Conservation (phyloP, 2,113 vertebrate species). For the Lota lota region DNA sequence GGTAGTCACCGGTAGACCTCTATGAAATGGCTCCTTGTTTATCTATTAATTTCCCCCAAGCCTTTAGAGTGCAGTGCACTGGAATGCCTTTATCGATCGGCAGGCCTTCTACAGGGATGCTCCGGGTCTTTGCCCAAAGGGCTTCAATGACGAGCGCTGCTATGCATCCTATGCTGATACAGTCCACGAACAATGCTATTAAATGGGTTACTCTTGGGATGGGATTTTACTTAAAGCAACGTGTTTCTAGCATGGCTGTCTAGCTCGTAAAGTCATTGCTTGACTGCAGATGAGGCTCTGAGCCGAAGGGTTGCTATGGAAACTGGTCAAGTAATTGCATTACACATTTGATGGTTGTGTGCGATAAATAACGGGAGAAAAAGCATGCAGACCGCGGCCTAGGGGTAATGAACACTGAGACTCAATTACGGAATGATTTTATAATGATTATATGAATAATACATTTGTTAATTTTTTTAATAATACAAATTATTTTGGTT, state of each 20-base stretch:
- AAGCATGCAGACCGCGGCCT: background rate
- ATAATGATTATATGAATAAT: no score
- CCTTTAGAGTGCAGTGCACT: background rate
- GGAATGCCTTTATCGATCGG: no score
- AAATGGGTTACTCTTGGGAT: constrained; percentile 8
- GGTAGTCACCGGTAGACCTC: constrained; percentile 18
- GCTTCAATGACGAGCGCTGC: no score
- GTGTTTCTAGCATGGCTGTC: constrained; percentile 11
- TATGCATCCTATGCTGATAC: no score
- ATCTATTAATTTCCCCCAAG: background rate
- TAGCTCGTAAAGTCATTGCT: constrained; percentile 34
- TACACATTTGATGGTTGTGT: constrained; percentile 36
- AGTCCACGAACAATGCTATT: background rate
- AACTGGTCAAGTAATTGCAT: constrained; percentile 59
- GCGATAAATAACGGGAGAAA: constrained; percentile 18
- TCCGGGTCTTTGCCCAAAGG: no score
- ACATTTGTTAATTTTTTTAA: no score
- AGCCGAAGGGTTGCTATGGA: constrained; percentile 58
- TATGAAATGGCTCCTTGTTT: no score
- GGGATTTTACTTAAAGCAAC: constrained; percentile 42
- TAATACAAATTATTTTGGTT: no score
- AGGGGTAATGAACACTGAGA: background rate
- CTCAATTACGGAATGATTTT: background rate
- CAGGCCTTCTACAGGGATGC: no score
- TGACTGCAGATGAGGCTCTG: constrained; percentile 29